These are phyloP conservation scores for Melikaiella ostensackeni DNA, from an alignment of 2,888 invertebrate genomes.

Conservation along the genomic window DNA sequence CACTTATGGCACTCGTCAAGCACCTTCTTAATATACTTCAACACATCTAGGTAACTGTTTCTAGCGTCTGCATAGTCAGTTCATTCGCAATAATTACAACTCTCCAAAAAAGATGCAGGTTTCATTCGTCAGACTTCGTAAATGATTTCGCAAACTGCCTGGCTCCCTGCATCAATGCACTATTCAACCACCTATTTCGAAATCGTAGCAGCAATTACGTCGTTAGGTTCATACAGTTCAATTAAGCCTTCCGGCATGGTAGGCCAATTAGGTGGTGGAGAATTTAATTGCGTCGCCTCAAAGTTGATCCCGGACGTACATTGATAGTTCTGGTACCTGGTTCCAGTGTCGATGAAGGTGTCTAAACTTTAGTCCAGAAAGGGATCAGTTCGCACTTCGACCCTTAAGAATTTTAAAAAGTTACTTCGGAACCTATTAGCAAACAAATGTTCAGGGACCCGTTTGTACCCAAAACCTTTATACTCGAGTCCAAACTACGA, in stretches of 20 bases:
- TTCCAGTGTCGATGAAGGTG: constrained; percentile 49
- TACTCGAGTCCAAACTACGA: no score
- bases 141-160: not conserved
- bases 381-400: no score
- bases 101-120: no score
- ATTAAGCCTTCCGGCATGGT: constrained; percentile 57
- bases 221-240: constrained; percentile 68
- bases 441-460: no score
- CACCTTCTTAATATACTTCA: no score
- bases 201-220: constrained; percentile 64
- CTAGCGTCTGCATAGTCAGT: no score
- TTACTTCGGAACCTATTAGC: no score
- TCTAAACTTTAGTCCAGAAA: constrained; percentile 51
- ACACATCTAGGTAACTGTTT: no score
- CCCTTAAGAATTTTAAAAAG: no score
- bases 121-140: not conserved
- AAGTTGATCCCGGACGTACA: constrained; percentile 11
- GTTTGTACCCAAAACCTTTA: no score
- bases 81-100: no score
- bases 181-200: constrained; percentile 49
- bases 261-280: constrained; percentile 63
- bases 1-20: no score
- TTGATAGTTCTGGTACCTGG: not conserved
- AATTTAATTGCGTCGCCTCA: constrained; percentile 65
- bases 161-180: not conserved